A percentile compares a stretch with the other conserved stretches of the same genome.
Evolutionary conservation across 2,888 invertebrate species (phyloP).

Genomic region (Taenaris catops): DNA sequence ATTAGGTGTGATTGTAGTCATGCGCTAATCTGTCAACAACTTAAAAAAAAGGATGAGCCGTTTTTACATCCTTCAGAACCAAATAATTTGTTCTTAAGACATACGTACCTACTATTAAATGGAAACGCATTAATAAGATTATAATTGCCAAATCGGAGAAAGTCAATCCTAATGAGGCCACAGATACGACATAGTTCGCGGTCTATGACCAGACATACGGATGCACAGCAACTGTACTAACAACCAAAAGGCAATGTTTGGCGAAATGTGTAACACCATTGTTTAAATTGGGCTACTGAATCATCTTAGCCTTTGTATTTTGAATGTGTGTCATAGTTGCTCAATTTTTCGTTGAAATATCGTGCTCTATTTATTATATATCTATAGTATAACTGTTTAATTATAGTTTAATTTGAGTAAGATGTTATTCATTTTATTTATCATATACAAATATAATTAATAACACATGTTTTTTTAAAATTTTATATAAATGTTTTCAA

Average conservation of each 20-base stretch:
- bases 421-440: background rate
- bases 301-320: constrained; percentile 15
- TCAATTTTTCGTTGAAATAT: constrained; percentile 7
- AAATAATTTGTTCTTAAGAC: background rate
- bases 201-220: constrained; percentile 25
- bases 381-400: too few relatives aligned
- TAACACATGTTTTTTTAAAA: too few relatives aligned
- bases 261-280: constrained; percentile 31
- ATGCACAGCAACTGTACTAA: constrained; percentile 30
- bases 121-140: background rate
- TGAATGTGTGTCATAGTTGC: constrained; percentile 16
- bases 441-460: background rate
- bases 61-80: too few relatives aligned
- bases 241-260: constrained; percentile 34
- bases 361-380: too few relatives aligned
- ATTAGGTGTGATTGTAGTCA: too few relatives aligned
- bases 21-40: too few relatives aligned
- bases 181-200: constrained; percentile 29
- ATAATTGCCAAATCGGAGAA: constrained; percentile 26
- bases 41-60: too few relatives aligned
- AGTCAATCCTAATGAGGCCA: constrained; percentile 30
- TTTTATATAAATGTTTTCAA: too few relatives aligned
- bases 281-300: constrained; percentile 25
- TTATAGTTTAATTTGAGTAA: too few relatives aligned
- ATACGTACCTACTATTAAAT: background rate